Conservation (phyloP, 2,113 vertebrate species). For the Aptenodytes patagonicus region DNA sequence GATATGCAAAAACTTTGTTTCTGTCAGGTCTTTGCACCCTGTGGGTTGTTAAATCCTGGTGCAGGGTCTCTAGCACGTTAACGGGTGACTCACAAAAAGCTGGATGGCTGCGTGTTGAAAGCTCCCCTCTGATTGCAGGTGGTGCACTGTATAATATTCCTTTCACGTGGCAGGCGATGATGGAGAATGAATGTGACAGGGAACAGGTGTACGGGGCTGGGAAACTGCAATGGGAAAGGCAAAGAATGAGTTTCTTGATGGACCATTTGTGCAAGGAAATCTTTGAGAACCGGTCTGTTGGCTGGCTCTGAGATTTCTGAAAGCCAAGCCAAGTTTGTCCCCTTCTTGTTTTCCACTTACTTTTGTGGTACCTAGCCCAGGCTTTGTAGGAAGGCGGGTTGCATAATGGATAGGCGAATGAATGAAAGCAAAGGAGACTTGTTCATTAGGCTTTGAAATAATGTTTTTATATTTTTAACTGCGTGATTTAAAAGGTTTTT, state of each 20-base stretch:
- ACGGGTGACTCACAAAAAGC: not conserved
- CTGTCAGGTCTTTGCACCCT: not conserved
- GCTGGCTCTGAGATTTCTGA: not conserved
- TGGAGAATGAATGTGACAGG: not conserved
- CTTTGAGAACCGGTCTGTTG: not conserved
- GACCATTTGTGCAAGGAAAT: not conserved
- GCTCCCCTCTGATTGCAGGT: not conserved
- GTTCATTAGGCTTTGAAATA: not conserved
- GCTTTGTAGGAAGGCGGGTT: not conserved
- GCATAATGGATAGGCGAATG: not conserved
- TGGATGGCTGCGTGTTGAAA: not conserved
- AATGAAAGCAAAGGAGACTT: not conserved
- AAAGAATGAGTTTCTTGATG: not conserved
- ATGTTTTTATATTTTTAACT: not conserved
- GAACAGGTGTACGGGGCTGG: not conserved
- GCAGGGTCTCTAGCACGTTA: not conserved
- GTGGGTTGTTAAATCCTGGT: not conserved
- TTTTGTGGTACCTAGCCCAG: not conserved
- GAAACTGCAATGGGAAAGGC: not conserved
- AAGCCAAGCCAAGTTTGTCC: not conserved
- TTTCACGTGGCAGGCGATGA: not conserved
- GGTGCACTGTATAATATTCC: fast-evolving
- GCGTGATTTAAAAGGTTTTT: not conserved
- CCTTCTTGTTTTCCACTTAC: not conserved
- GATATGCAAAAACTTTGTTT: not conserved